These are phyloP conservation scores for Junonia oenone DNA, from an alignment of 2,888 invertebrate genomes.

Conservation along the genomic window DNA sequence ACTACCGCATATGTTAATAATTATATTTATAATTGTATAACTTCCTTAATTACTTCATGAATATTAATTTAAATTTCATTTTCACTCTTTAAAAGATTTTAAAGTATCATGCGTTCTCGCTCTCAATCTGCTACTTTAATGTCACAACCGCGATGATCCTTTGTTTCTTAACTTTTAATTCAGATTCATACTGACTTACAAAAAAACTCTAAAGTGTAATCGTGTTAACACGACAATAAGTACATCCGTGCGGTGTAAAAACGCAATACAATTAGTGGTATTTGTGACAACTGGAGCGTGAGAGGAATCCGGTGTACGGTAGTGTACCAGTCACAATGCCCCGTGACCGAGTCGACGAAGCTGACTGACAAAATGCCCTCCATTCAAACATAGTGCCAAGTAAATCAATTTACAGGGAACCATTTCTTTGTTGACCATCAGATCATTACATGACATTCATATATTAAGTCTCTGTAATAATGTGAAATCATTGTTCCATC, in stretches of 20 bases:
- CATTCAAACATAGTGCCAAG: conserved; percentile 39
- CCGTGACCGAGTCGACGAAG: conserved; percentile 58
- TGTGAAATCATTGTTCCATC: too few species aligned
- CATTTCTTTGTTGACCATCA: neutral
- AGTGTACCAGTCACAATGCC: conserved; percentile 58
- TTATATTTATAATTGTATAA: too few species aligned
- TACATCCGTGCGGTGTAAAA: conserved; percentile 51
- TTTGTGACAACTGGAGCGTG: conserved; percentile 75
- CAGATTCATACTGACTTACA: neutral
- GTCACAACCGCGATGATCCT: neutral
- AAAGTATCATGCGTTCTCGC: too few species aligned
- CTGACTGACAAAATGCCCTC: conserved; percentile 46
- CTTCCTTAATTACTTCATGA: too few species aligned
- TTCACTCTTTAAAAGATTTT: too few species aligned
- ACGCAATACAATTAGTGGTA: conserved; percentile 69
- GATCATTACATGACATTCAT: too few species aligned
- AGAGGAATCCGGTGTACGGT: conserved; percentile 68
- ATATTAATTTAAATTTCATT: too few species aligned
- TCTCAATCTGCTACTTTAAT: too few species aligned
- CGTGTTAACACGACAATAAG: conserved; percentile 36
- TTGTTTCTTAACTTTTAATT: neutral
- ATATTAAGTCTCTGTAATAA: too few species aligned
- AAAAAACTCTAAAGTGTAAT: conserved; percentile 10
- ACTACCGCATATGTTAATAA: too few species aligned
- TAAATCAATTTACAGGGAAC: neutral